Evolutionary conservation across 2,113 vertebrate species (phyloP).

Genomic region (Tretioscincus oriximinensis): DNA sequence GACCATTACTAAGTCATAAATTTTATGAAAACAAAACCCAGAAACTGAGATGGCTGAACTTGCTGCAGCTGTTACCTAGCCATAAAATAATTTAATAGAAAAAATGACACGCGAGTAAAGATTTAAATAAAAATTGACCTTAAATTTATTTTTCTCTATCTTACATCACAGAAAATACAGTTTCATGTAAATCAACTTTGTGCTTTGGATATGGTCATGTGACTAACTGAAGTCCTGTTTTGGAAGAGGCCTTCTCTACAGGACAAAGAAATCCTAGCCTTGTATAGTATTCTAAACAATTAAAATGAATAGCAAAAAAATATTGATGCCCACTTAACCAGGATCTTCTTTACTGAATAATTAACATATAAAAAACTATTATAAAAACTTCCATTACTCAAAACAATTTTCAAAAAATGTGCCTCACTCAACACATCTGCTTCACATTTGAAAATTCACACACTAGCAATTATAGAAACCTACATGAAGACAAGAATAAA

Average conservation of each 20-base stretch:
- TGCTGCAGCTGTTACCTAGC: constrained; percentile 15
- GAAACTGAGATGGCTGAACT: constrained; percentile 38
- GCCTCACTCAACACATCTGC: not conserved
- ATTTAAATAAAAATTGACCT: no score
- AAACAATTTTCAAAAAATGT: not conserved
- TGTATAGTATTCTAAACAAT: not conserved
- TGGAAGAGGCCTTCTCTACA: not conserved
- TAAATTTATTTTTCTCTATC: no score
- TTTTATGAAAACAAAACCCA: constrained; percentile 12
- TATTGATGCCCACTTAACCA: not conserved
- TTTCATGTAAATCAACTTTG: not conserved
- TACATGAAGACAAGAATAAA: not conserved
- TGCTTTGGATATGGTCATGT: no score
- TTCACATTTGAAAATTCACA: not conserved
- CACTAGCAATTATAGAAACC: not conserved
- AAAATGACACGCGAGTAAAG: not conserved
- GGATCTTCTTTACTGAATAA: not conserved
- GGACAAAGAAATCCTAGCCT: not conserved
- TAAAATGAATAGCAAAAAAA: not conserved
- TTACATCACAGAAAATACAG: no score
- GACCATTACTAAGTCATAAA: constrained; percentile 26
- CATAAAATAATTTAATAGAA: not conserved
- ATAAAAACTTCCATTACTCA: not conserved
- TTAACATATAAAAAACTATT: no score
- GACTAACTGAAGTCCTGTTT: no score